A percentile compares a stretch with the other conserved stretches of the same genome.
Conservation (phyloP, 1,140 invertebrate genomes). For the Zaprionus nigranus region DNA sequence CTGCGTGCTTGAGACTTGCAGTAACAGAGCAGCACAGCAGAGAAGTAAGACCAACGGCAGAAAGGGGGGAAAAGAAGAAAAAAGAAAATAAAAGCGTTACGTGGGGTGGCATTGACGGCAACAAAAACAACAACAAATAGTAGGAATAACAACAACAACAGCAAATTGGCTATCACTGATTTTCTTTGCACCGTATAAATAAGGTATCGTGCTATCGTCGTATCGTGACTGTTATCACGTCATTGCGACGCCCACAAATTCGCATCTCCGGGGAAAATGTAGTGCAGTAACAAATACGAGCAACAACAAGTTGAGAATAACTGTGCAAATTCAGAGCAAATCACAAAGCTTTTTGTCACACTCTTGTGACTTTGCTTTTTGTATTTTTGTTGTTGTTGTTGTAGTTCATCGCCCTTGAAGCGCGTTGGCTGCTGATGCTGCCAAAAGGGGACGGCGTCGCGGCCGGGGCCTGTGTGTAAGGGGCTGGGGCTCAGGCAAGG, state of each 20-base stretch:
- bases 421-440: conserved; percentile 56
- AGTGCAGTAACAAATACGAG: conserved; percentile 20
- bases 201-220: conserved; percentile 23
- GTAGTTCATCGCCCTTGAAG: conserved; percentile 63
- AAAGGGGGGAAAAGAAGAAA: conserved; percentile 8
- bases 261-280: conserved; percentile 8
- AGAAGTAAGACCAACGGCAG: conserved; percentile 46
- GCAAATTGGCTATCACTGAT: conserved; percentile 44
- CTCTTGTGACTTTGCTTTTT: conserved; percentile 48
- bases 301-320: conserved; percentile 22
- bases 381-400: conserved; percentile 48
- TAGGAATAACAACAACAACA: conserved; percentile 28
- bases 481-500: conserved; percentile 49
- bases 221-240: conserved; percentile 43
- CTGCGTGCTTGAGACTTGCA: conserved; percentile 53
- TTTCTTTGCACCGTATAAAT: conserved; percentile 33
- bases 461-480: conserved; percentile 46
- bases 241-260: conserved; percentile 55
- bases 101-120: conserved; percentile 42
- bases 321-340: conserved; percentile 35
- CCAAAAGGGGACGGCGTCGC: conserved; percentile 26
- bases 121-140: conserved; percentile 18
- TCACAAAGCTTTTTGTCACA: conserved; percentile 48
- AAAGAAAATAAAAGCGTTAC: conserved; percentile 28
- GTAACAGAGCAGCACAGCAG: conserved; percentile 34